Base-by-base conservation (phyloP, 2,888 invertebrate genomes). In the Anthophora plumipes region DNA sequence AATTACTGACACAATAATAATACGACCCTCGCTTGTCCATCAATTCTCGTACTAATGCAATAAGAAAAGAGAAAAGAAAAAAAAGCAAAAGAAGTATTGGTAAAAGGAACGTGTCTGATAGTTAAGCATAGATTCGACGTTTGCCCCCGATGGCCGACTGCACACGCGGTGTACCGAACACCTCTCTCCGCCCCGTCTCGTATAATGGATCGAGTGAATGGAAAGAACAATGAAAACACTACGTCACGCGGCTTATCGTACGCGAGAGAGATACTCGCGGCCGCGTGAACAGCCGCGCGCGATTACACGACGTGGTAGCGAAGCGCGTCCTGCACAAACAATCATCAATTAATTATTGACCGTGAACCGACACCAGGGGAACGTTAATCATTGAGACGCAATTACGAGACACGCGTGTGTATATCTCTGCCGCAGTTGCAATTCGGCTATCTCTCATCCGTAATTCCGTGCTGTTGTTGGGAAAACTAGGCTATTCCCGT, bases 291-390 rank as follows among this genome's bases (percentile, higher is more conserved):
- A 11, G 59, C 41, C 25, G 37, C n/a, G 68, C 70, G 67, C 67
- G 64, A 60, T 70, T 64, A 31, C 69, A 52, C 74, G 71, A 60
- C 6, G 73, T 50, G 31, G 37, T n/a, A n/a, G n/a, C 63, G 48
- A 41, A 31, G 31, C 22, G 46, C 48, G 78, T 52, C 71, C 77
- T 48, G 67, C 60, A 39, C 68, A 76, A 71, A 80, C 83, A 82
- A 84, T 84, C 77, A 74, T 82, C 86, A 76, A 86, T 86, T 86
- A 86, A 84, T 86, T 84, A 82, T 82, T 82, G 77, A 72, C 80
- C 76, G 63, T 41, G 70, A 75, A 67, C 64, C 66, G 82, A 73
- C 63, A 59, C 31, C 31, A 25, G 25, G 48, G 37, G 63, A 41
- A 57, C 66, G 70, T 75, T 70, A 80, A 80, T 85, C 83, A 73